phyloP scores from a whole-genome alignment of 2,888 invertebrate species.

The Euzetes globulus region DNA sequence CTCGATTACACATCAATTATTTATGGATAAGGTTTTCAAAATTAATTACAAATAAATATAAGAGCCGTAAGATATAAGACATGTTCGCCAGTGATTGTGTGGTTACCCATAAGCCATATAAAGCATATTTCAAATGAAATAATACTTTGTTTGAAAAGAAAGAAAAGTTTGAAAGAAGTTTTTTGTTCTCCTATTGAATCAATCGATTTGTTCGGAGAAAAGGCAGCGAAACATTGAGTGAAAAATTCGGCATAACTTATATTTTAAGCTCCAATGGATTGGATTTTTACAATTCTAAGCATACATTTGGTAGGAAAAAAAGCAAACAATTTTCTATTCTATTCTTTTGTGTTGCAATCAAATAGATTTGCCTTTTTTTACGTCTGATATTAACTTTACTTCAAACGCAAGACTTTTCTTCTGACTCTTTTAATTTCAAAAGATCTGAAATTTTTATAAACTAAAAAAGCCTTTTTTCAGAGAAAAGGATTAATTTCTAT shows the following conservation, averaged over 20 bases:
- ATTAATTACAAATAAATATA: background rate
- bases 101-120: background rate
- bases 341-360: background rate
- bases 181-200: background rate
- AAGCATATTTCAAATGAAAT: background rate
- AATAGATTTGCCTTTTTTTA: background rate
- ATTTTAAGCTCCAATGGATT: background rate
- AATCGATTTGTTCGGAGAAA: background rate
- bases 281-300: background rate
- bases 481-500: no score
- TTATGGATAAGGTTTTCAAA: constrained; percentile 6
- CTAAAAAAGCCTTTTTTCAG: no score
- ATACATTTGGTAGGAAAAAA: background rate
- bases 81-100: background rate
- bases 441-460: no score
- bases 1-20: constrained; percentile 11
- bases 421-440: no score
- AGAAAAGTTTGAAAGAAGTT: background rate
- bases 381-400: background rate
- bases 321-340: background rate
- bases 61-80: background rate
- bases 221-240: background rate
- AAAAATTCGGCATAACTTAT: background rate
- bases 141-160: background rate
- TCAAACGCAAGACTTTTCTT: no score